Conservation (phyloP, 2,797 vertebrate genomes). For the Chromis chromis region DNA sequence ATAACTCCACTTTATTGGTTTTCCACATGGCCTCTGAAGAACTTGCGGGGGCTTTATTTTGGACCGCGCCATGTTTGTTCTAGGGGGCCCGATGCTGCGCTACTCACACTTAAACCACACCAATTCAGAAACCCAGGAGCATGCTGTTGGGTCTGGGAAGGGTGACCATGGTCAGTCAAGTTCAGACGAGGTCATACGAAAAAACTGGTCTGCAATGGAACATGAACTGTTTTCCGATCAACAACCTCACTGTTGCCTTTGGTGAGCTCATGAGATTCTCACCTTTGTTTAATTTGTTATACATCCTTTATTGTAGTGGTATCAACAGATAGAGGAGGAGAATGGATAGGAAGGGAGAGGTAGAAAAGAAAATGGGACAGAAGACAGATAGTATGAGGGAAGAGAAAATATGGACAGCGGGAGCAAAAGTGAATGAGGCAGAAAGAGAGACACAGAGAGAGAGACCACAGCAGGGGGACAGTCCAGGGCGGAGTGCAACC, state of each 20-base stretch:
- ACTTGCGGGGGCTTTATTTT: slow-evolving; percentile 85
- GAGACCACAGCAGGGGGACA: slow-evolving; percentile 54
- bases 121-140: slow-evolving; percentile 59
- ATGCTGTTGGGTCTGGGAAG: slow-evolving; percentile 57
- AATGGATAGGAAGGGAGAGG: not conserved
- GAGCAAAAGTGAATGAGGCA: slow-evolving; percentile 67
- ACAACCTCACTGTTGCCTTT: slow-evolving; percentile 22
- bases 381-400: slow-evolving; percentile 35
- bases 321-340: slow-evolving; percentile 9
- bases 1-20: slow-evolving; percentile 84
- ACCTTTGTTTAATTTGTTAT: slow-evolving; percentile 27
- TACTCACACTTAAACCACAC: slow-evolving; percentile 79
- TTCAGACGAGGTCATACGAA: slow-evolving; percentile 71
- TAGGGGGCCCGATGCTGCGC: slow-evolving; percentile 71
- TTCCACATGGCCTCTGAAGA: slow-evolving; percentile 85
- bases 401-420: slow-evolving; percentile 53
- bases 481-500: slow-evolving; percentile 51
- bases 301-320: not conserved
- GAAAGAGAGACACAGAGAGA: slow-evolving; percentile 56
- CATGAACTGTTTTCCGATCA: not conserved
- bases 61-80: slow-evolving; percentile 81
- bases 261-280: slow-evolving; percentile 37
- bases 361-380: slow-evolving; percentile 1
- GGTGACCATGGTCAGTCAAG: slow-evolving; percentile 66
- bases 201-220: slow-evolving; percentile 31